Conservation (phyloP, 2,113 vertebrate genomes). For the Actenoides hombroni region DNA sequence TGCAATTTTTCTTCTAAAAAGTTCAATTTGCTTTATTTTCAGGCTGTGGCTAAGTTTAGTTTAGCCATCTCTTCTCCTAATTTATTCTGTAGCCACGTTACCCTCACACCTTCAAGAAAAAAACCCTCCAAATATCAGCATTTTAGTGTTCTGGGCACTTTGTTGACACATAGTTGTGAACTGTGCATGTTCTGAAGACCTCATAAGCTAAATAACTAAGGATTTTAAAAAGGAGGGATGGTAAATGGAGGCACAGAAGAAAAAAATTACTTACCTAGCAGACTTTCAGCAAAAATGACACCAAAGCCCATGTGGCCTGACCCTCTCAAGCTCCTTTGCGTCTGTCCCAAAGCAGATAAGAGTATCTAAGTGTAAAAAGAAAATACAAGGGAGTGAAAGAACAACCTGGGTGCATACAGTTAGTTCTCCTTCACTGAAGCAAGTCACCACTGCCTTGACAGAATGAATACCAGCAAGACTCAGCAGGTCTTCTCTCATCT, state of each 20-base stretch:
- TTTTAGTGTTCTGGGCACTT: neutral
- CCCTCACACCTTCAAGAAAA: neutral
- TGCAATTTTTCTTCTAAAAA: neutral
- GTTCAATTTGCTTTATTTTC: neutral
- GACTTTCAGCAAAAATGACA: neutral
- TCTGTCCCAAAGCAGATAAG: neutral
- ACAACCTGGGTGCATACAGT: neutral
- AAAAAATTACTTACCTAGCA: neutral
- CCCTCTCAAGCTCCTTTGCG: neutral
- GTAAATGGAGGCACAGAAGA: neutral
- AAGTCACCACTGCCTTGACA: accelerated
- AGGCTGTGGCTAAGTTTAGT: neutral
- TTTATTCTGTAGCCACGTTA: neutral
- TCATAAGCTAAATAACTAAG: neutral
- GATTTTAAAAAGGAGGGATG: neutral
- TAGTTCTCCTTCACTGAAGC: neutral
- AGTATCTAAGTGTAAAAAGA: neutral
- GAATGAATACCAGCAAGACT: neutral
- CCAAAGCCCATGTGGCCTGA: neutral
- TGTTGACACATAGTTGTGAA: neutral
- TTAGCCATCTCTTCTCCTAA: neutral
- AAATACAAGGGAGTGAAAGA: neutral
- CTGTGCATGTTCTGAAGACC: neutral
- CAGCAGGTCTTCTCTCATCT: neutral
- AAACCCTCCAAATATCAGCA: neutral